phyloP scores from a whole-genome alignment of 2,888 invertebrate species.

The Hoplodrina blanda region DNA sequence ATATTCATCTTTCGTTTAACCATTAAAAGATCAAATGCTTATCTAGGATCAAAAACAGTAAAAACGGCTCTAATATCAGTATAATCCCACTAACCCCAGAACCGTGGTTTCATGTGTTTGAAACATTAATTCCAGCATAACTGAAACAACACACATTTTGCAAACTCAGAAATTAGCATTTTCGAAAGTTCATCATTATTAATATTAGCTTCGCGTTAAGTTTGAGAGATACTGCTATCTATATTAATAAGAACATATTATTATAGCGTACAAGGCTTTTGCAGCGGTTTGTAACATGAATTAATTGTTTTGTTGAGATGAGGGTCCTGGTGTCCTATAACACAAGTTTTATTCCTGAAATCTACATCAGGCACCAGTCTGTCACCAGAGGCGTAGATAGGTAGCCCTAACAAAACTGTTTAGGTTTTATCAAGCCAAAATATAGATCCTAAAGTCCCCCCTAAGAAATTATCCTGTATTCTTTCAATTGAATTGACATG shows the following conservation, averaged over 20 bases:
- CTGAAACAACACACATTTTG: not conserved
- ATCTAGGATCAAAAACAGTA: not conserved
- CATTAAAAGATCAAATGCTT: not conserved
- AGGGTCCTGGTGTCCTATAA: no score
- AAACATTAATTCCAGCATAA: not conserved
- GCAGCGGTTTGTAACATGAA: conserved; percentile 6
- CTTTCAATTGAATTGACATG: no score
- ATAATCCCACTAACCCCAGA: not conserved
- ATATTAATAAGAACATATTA: conserved; percentile 7
- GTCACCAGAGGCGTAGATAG: no score
- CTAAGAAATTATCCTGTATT: no score
- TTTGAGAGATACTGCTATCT: not conserved
- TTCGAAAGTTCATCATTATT: conserved; percentile 12
- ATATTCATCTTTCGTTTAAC: not conserved
- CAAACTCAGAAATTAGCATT: not conserved
- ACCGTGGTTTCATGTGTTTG: not conserved
- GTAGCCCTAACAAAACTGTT: no score
- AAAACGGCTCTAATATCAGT: not conserved
- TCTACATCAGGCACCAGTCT: no score
- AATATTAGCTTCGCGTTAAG: not conserved
- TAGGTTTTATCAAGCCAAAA: no score
- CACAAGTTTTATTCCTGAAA: no score
- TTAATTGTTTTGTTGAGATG: not conserved
- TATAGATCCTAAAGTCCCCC: no score
- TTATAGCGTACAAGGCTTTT: not conserved